phyloP scores from a whole-genome alignment of 2,797 vertebrate genomes.

The Pangasius sanitwongsei region DNA sequence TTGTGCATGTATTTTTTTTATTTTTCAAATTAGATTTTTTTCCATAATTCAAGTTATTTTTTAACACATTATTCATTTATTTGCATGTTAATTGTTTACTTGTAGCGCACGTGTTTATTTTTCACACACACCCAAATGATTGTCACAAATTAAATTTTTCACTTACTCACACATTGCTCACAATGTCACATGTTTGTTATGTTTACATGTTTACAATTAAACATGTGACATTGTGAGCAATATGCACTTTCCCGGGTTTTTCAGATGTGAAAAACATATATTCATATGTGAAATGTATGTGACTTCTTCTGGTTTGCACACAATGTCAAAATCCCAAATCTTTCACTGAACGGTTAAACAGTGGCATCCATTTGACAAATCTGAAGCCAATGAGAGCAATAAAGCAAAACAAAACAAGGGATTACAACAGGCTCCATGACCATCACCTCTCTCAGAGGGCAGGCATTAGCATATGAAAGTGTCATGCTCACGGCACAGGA shows the following conservation, averaged over 20 bases:
- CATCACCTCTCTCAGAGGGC: constrained; percentile 45
- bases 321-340: background rate
- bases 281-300: background rate
- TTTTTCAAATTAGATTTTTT: background rate
- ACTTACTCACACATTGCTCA: background rate
- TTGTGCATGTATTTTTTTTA: background rate
- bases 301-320: background rate
- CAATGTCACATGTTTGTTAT: background rate
- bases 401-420: constrained; percentile 45
- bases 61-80: background rate
- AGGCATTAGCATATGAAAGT: constrained; percentile 61
- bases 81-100: background rate
- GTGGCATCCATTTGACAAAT: constrained; percentile 38
- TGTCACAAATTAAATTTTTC: background rate
- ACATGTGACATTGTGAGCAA: too few species aligned
- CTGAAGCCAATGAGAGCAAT: constrained; percentile 30
- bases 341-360: constrained; percentile 28
- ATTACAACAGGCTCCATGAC: constrained; percentile 39
- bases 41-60: background rate
- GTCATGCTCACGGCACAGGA: constrained; percentile 43
- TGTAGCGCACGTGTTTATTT: background rate
- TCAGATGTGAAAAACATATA: too few species aligned
- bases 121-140: background rate
- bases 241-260: background rate
- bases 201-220: too few species aligned